Conservation (phyloP, 1,140 invertebrate genomes). For the Bemisia tabaci region DNA sequence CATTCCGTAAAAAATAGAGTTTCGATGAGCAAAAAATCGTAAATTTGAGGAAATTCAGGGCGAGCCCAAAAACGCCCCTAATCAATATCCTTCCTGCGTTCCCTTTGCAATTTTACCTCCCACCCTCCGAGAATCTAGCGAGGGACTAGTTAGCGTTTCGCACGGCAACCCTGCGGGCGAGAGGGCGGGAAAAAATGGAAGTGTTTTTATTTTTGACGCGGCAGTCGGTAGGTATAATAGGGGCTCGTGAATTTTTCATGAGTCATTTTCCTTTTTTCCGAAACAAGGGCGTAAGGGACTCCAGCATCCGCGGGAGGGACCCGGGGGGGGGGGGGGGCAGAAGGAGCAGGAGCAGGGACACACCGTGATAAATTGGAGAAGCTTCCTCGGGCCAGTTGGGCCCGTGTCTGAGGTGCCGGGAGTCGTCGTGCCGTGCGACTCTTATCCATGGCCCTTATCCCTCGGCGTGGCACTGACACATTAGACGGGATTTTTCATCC, state of each 20-base stretch:
- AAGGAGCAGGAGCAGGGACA: neutral
- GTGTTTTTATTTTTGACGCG: neutral
- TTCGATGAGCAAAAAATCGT: too few species aligned
- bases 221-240: neutral
- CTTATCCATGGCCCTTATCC: neutral
- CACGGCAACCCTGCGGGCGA: too few species aligned
- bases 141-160: too few species aligned
- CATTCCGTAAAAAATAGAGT: too few species aligned
- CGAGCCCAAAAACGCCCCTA: too few species aligned
- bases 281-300: neutral
- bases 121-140: too few species aligned
- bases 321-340: neutral
- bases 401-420: too few species aligned
- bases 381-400: neutral
- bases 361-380: neutral
- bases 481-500: neutral
- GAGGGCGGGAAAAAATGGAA: neutral
- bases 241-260: neutral
- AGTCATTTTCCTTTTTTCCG: neutral
- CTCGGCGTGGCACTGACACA: neutral
- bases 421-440: neutral
- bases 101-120: too few species aligned
- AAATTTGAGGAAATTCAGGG: too few species aligned
- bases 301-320: neutral
- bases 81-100: too few species aligned